Evolutionary conservation across 2,797 vertebrate genomes (phyloP), one percentile per base, ranked within the genome.

Genomic region (Prunella strophiata): DNA sequence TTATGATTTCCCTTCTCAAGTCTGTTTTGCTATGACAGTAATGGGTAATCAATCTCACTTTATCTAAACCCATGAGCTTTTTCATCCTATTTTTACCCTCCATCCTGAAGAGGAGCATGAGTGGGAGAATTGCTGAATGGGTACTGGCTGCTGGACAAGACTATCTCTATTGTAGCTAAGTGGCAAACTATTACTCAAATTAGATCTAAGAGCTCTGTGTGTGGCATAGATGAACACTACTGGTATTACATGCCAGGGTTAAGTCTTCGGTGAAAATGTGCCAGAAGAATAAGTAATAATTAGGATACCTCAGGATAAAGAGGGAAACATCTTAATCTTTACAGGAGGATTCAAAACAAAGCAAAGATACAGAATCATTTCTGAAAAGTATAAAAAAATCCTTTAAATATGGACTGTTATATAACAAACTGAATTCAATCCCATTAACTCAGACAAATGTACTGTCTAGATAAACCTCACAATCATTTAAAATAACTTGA

Each of bases 401-500:
- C 47, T 62, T 96, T 89, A 83, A 85, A 93, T 47, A 68, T 14
- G 2, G 9, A 59, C 55, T 85, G 47, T 38, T 50, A 48, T 54
- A 51, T 51, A 88, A 83, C 34, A 90, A 84, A 66, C 20, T 52
- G 22, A 48, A 80, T 92, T 75, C 20, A 26, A 91, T 38, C 5
- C 67, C 57, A 75, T 82, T 96, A 91, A 93, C 58, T 95, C 38
- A 70, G 63, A 85, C 8, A 95, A 87, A 68, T 47, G 63, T 58
- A 87, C 65, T 94, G 78, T 38, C 67, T 85, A 87, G 25, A 85
- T 93, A 30, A 70, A 34, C 50, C 16, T 92, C 20, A 17, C 12
- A 88, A 42, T 77, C 11, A 75, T 87, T 95, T 89, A 78, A 93
- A 95, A 77, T 87, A 86, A 65, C 90, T 77, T 68, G 30, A 83